A percentile compares a stretch with the other conserved stretches of the same genome.
Conservation (phyloP, 2,113 vertebrate genomes). For the Chunga burmeisteri region DNA sequence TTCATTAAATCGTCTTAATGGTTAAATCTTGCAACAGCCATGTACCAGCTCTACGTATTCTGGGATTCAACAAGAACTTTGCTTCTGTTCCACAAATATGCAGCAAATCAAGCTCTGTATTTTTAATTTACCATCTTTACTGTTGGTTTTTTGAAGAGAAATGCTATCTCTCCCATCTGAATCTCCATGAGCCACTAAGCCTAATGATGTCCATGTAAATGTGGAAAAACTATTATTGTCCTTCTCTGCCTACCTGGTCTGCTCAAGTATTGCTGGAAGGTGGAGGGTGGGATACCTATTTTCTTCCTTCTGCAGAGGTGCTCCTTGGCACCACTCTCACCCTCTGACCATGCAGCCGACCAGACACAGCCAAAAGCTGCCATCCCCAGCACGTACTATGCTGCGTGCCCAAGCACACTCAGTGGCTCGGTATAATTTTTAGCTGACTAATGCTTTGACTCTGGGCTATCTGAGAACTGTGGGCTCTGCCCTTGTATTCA, state of each 20-base stretch:
- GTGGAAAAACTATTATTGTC: background rate
- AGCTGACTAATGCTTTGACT: background rate
- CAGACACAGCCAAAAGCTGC: background rate
- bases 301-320: background rate
- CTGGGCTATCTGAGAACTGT: background rate
- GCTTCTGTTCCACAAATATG: background rate
- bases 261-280: background rate
- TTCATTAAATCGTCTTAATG: background rate
- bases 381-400: rapidly evolving
- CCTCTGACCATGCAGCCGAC: background rate
- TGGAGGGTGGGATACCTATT: background rate
- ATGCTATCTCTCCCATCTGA: background rate
- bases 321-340: background rate
- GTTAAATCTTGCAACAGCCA: background rate
- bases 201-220: background rate
- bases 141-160: background rate
- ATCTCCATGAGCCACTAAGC: background rate
- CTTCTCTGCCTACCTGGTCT: background rate
- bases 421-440: background rate
- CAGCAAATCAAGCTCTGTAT: background rate
- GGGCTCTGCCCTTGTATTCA: background rate
- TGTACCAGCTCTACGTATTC: background rate
- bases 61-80: background rate
- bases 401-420: background rate
- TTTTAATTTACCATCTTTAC: background rate